These are phyloP conservation scores for Nestor notabilis DNA, from an alignment of 2,113 vertebrate species.

Conservation along the genomic window DNA sequence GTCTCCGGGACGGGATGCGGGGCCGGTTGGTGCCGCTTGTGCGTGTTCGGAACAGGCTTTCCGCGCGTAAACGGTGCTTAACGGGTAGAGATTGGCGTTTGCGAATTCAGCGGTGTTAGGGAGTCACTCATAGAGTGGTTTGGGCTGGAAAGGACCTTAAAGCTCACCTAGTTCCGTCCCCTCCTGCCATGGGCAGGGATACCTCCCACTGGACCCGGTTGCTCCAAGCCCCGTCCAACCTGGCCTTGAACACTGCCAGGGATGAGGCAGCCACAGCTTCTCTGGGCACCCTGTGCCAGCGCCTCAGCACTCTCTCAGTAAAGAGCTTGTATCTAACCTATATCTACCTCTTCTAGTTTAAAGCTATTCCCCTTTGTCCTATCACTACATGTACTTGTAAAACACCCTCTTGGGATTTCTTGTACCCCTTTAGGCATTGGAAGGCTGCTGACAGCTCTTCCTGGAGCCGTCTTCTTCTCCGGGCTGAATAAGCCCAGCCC, in stretches of 20 bases:
- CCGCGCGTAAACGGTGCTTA: not conserved
- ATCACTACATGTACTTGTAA: not conserved
- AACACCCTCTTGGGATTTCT: not conserved
- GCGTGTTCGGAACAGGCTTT: not conserved
- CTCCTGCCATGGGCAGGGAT: not conserved
- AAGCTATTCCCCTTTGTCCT: not conserved
- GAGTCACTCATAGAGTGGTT: not conserved
- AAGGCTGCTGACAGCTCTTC: not conserved
- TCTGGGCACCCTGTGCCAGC: not conserved
- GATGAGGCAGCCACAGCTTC: not conserved
- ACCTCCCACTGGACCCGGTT: not conserved
- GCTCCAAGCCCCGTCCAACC: not conserved
- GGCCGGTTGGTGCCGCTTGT: accelerated
- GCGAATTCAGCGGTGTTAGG: not conserved
- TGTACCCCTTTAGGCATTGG: not conserved
- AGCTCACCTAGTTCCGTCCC: not conserved
- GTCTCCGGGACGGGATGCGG: not conserved
- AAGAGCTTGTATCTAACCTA: not conserved
- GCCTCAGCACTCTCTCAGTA: not conserved
- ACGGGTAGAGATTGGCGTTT: not conserved
- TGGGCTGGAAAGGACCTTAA: not conserved
- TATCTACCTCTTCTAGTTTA: not conserved
- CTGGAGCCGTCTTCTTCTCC: not conserved
- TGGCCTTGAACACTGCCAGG: not conserved
- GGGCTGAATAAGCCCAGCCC: not conserved